A percentile compares a stretch with the other conserved stretches of the same genome.
Conservation (phyloP, 2,888 invertebrate genomes). For the Itoplectis maculator region DNA sequence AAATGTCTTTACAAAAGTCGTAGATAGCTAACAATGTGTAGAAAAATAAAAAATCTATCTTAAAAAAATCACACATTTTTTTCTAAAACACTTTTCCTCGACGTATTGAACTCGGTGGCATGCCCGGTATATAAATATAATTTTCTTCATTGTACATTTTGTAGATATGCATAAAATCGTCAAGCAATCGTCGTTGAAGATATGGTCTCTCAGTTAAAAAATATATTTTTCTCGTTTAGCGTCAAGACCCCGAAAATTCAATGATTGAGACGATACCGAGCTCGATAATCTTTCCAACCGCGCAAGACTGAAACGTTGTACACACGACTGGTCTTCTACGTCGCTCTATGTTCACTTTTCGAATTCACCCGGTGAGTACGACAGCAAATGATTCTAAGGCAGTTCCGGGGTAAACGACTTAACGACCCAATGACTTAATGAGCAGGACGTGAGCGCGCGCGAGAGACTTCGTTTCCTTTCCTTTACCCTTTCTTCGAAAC, state of each 20-base stretch:
- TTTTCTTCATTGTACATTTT: constrained; percentile 73
- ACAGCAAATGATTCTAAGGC: constrained; percentile 44
- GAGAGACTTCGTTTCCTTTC: background rate
- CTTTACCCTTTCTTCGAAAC: constrained; percentile 8
- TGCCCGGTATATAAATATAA: background rate
- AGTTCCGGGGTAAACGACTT: constrained; percentile 63
- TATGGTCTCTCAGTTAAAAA: background rate
- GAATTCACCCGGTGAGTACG: constrained; percentile 21
- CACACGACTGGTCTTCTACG: background rate
- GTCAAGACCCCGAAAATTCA: background rate
- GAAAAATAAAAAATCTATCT: no score
- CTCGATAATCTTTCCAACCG: background rate
- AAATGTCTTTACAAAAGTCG: no score
- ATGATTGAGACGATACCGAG: background rate
- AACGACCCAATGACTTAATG: constrained; percentile 66
- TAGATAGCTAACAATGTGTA: no score
- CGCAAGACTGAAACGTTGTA: background rate
- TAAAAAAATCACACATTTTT: no score
- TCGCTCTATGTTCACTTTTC: constrained; percentile 23
- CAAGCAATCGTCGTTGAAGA: constrained; percentile 65
- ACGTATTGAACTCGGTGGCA: no score
- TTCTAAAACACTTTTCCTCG: no score
- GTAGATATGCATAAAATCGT: constrained; percentile 73
- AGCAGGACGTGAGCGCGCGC: constrained; percentile 51
- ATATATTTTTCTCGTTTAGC: background rate